Conservation (phyloP, 2,113 vertebrate species). For the Penelope pileata region DNA sequence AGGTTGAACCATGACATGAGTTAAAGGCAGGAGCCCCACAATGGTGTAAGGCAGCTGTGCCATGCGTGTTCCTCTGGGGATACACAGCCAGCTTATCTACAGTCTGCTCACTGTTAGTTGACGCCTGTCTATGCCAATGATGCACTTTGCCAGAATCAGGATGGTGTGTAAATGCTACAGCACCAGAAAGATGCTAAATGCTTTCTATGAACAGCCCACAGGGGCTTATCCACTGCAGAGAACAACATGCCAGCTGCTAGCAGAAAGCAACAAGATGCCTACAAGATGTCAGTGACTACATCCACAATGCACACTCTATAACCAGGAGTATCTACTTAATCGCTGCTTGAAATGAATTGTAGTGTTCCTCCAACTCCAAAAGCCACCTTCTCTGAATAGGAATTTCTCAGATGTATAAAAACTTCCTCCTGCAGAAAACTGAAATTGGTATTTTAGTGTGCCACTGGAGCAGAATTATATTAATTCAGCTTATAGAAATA, state of each 20-base stretch:
- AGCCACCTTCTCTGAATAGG: not conserved
- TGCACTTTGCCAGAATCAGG: not conserved
- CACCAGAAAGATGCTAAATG: not conserved
- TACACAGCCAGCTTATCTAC: not conserved
- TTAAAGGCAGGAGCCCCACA: not conserved
- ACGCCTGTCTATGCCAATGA: not conserved
- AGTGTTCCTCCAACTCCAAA: not conserved
- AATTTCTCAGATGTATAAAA: not conserved
- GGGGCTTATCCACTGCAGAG: not conserved
- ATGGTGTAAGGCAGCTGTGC: not conserved
- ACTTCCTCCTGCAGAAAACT: not conserved
- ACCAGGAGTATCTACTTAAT: not conserved
- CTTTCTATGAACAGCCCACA: not conserved
- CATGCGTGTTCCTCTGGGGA: not conserved
- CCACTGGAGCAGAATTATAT: not conserved
- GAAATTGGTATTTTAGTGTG: not conserved
- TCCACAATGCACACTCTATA: not conserved
- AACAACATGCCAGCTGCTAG: not conserved
- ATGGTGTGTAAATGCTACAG: not conserved
- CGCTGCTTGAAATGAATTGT: not conserved
- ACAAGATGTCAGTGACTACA: not conserved
- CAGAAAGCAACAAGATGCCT: not conserved
- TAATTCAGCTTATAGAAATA: not conserved
- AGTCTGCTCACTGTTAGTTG: not conserved
- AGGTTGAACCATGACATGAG: not conserved